A percentile compares a stretch with the other conserved stretches of the same genome.
These are phyloP conservation scores for Pituophis catenifer DNA, from an alignment of 2,113 vertebrate genomes.

Conservation along the genomic window DNA sequence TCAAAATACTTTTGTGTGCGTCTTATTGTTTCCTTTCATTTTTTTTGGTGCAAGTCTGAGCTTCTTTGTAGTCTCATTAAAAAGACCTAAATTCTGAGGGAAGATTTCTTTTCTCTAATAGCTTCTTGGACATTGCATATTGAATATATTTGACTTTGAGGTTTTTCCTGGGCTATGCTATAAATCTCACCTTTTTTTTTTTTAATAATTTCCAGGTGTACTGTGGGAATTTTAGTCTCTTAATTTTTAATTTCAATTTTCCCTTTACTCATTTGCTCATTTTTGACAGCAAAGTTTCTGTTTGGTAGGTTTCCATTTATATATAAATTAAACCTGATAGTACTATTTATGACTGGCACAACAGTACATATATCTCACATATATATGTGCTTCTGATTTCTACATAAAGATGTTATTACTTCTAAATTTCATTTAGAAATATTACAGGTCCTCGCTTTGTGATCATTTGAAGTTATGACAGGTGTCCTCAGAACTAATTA, in stretches of 20 bases:
- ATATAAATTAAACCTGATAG: neutral
- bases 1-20: neutral
- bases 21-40: neutral
- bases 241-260: neutral
- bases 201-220: neutral
- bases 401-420: neutral
- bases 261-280: neutral
- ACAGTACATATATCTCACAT: neutral
- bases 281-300: neutral
- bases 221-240: neutral
- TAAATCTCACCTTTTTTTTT: neutral
- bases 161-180: neutral
- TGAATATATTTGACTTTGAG: neutral
- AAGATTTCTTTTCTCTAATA: neutral
- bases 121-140: neutral
- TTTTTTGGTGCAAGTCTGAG: neutral
- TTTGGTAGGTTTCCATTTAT: neutral
- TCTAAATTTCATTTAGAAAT: neutral
- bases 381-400: neutral
- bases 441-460: neutral
- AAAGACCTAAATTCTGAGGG: neutral
- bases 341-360: neutral
- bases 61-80: neutral
- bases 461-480: too few species aligned
- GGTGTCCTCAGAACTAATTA: too few species aligned